Evolutionary conservation across 2,888 invertebrate genomes (phyloP).

Genomic region (Celastrina argiolus): DNA sequence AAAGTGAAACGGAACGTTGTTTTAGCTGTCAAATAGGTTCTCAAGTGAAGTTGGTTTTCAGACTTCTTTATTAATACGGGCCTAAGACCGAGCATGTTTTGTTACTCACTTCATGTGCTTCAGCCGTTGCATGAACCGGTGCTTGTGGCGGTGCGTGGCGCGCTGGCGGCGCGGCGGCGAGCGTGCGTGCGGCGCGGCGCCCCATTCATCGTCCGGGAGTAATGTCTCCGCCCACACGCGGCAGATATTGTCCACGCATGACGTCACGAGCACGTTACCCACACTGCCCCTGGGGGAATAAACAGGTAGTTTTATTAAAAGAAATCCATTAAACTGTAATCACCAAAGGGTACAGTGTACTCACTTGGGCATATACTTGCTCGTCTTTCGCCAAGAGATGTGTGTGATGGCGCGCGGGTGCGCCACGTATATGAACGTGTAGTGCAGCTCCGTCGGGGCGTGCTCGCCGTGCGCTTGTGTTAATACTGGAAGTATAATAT

Average conservation of each 20-base stretch:
- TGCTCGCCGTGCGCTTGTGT: constrained; percentile 86
- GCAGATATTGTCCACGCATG: constrained; percentile 98
- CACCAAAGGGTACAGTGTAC: constrained; percentile 33
- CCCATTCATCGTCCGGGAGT: constrained; percentile 94
- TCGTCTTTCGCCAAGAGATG: constrained; percentile 98
- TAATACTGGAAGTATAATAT: constrained; percentile 75
- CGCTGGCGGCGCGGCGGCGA: constrained; percentile 83
- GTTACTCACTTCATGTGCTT: constrained; percentile 98
- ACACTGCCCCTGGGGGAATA: constrained; percentile 88
- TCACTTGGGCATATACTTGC: constrained; percentile 99
- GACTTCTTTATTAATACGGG: no score
- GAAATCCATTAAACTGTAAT: no score
- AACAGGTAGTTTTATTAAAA: not conserved
- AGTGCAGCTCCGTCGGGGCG: constrained; percentile 83
- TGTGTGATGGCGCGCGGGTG: constrained; percentile 98
- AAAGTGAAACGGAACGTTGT: no score
- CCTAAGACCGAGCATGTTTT: no score
- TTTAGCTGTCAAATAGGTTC: no score
- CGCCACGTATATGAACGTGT: constrained; percentile 95
- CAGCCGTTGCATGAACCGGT: constrained; percentile 95
- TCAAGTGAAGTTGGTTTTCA: no score
- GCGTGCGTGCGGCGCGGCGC: constrained; percentile 80
- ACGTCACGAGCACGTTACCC: constrained; percentile 98
- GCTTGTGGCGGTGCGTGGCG: constrained; percentile 93
- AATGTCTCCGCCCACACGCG: constrained; percentile 99